Conservation (phyloP, 2,888 invertebrate genomes). For the Tetragnatha montana region DNA sequence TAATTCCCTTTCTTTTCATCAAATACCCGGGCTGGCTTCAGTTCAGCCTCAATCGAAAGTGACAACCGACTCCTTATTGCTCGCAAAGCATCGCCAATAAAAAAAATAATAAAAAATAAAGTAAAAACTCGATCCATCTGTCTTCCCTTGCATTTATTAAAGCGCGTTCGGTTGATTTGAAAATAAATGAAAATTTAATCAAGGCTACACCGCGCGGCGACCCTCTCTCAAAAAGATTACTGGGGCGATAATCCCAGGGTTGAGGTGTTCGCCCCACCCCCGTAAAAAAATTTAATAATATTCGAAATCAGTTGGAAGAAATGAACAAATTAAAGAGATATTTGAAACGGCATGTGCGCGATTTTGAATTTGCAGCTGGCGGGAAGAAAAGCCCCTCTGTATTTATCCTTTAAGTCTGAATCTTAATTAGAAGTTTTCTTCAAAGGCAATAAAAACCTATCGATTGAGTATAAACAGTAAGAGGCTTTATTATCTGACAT, state of each 20-base stretch:
- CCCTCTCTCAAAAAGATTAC: conserved; percentile 6
- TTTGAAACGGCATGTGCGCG: not conserved
- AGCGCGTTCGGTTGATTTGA: conserved; percentile 27
- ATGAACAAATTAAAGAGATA: conserved; percentile 10
- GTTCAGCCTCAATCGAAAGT: conserved; percentile 16
- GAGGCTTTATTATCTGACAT: not conserved
- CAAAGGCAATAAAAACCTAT: not conserved
- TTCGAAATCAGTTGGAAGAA: conserved; percentile 17
- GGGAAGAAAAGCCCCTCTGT: not conserved
- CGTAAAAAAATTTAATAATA: conserved; percentile 13
- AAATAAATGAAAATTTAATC: conserved; percentile 54
- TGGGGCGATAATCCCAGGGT: not conserved
- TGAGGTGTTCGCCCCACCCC: not conserved
- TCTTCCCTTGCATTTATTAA: conserved; percentile 26
- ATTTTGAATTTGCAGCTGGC: not conserved
- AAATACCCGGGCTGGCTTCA: not conserved
- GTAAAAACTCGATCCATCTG: conserved; percentile 28
- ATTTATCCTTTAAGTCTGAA: not conserved
- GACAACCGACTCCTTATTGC: conserved; percentile 40
- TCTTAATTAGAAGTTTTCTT: not conserved
- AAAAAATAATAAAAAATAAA: not conserved
- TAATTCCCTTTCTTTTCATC: conserved; percentile 21
- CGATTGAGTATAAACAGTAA: not conserved
- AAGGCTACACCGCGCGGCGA: conserved; percentile 6
- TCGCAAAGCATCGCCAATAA: conserved; percentile 9